These are phyloP conservation scores for Macrotis lagotis DNA, from an alignment of 2,113 vertebrate species.

Conservation along the genomic window DNA sequence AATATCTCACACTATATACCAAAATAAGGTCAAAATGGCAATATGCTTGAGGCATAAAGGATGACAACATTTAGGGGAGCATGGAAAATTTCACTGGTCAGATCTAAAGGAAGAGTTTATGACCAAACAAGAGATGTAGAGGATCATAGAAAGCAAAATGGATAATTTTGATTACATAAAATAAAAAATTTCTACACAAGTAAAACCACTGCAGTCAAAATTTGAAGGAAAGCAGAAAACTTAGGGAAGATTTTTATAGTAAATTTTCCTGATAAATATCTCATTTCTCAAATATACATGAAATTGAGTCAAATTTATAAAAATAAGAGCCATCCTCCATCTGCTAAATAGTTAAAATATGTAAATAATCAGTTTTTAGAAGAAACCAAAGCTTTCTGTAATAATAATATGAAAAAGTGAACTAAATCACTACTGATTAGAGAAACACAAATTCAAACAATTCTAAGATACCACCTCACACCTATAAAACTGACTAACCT, in stretches of 20 bases:
- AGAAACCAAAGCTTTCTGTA: background rate
- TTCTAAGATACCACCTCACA: background rate
- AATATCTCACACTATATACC: background rate
- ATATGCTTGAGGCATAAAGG: background rate
- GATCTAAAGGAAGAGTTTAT: background rate
- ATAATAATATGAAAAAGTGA: background rate
- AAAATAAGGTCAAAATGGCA: background rate
- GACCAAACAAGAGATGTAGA: background rate
- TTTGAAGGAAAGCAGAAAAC: background rate
- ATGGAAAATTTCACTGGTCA: background rate
- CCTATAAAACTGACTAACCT: background rate
- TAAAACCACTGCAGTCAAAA: background rate
- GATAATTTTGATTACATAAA: background rate
- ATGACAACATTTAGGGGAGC: background rate
- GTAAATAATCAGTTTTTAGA: background rate
- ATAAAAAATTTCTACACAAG: background rate
- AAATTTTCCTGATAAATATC: background rate
- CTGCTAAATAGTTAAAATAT: background rate
- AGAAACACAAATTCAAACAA: background rate
- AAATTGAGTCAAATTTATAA: background rate
- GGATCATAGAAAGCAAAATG: background rate
- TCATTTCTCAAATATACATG: background rate
- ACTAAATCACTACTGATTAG: background rate
- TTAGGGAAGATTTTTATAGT: background rate
- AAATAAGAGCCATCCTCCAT: background rate